Base-by-base conservation (phyloP, 2,888 invertebrate genomes). In the Toxonevra muliebris region DNA sequence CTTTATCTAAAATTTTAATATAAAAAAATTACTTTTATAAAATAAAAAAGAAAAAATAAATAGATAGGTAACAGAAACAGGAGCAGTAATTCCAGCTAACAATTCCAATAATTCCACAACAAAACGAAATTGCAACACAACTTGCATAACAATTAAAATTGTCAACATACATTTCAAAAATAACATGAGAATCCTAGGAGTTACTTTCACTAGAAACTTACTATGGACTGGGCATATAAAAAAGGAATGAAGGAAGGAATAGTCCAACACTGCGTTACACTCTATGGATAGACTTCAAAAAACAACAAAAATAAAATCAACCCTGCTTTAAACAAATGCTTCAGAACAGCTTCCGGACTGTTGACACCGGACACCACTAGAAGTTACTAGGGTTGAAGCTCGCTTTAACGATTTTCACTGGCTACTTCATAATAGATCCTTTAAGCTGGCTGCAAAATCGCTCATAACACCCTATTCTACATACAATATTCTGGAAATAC, bases 231-330 rank as follows among this genome's bases (percentile, higher is more conserved):
- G 8, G 48, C 48, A 48, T 48, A 48, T 8, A 12, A 48, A 48
- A 5, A 15, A n/a, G 2, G 3, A 43, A 58, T 5, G 13, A 54
- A 54, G 30, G 9, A 54, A 54, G n/a, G 11, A 20, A 53, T 20
- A 8, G 54, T 54, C 20, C 30, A 55, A 11, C 42, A 58, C 40
- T 58, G 58, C 15, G 17, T 58, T 12, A 43, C 58, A 12, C 40
- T 58, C 10, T 58, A 58, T 11, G 41, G 58, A 58, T 58, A 41
- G 58, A 42, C 58, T 40, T 58, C 58, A 12, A 41, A 58, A 17
- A 41, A 41, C 40, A 58, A 58, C n/a, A 58, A 58, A 42, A 58
- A 41, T n/a, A 41, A 42, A 58, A 58, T 58, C 40, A 58, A 58
- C 42, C n/a, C 15, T 48, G 15, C 48, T n/a, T 15, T 58, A 30